Base-by-base conservation (phyloP, 2,797 vertebrate species). In the Gallinago nigripennis region DNA sequence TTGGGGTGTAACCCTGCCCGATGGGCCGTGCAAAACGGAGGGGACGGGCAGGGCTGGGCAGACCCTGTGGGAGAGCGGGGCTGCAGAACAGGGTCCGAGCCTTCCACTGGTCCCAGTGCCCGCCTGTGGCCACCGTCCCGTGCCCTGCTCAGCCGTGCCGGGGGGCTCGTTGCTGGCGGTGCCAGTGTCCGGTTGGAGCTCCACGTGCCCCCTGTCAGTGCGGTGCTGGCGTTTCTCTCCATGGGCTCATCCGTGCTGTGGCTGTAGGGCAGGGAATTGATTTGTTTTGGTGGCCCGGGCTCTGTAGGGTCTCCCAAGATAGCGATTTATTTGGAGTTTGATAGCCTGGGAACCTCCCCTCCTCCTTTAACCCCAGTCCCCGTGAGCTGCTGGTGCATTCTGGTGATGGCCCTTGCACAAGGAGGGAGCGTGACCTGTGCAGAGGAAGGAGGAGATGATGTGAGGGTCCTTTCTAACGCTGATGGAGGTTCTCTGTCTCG, bases 71-170 rank as follows among this genome's bases (percentile, higher is more conserved):
- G 43, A 39, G 37, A 33, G 31, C 0, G 1, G 43, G 72, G 20
- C 65, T 31, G 31, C 41, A 69, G 41, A 41, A 21, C 21, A 2
- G 14, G 28, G 8, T 12, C 35, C 6, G 0, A 28, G 53, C 2
- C 2, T n/a, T 28, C 35, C 23, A 14, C 23, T 1, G 5, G 16
- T 50, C 35, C 41, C 24, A 0, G 41, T 20, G 39, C 14, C 16
- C 31, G 30, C 50, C 43, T 16, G 24, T 0, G 6, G 30, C 31
- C 27, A 3, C n/a, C 0, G 2, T 39, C 56, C n/a, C 0, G 0
- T 30, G 39, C 21, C 48, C n/a, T 0, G 4, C 53, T 45, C 14
- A 2, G 35, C 68, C 1, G 7, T 46, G 51, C 51, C 0, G 30
- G 41, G 9, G 9, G 61, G 48, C 48, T 37, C 1, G 1, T 24